These are phyloP conservation scores for Cryptoleucopteryx plumbea DNA, from an alignment of 2,113 vertebrate genomes.

Conservation along the genomic window DNA sequence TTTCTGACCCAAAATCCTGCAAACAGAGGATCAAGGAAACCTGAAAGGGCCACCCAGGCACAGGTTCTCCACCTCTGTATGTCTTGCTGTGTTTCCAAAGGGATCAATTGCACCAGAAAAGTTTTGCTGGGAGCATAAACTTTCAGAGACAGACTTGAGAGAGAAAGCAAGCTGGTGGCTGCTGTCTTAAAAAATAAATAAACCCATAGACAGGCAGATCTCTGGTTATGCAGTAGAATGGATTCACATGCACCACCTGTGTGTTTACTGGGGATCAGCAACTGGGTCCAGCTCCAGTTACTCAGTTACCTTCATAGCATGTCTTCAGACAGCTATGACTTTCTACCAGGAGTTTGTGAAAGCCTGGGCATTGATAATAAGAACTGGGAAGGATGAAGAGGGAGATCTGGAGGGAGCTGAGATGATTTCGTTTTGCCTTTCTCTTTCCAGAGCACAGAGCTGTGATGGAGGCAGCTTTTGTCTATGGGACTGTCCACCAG, in stretches of 20 bases:
- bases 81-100: not conserved
- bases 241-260: not conserved
- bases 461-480: conserved; percentile 93
- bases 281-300: not conserved
- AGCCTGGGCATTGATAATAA: not conserved
- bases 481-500: conserved; percentile 86
- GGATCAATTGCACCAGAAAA: not conserved
- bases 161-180: not conserved
- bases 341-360: not conserved
- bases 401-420: not conserved
- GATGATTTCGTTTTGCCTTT: not conserved
- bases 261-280: not conserved
- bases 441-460: conserved; percentile 85
- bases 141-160: not conserved
- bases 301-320: not conserved
- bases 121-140: not conserved
- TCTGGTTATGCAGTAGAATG: not conserved
- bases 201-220: not conserved
- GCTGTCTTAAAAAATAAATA: not conserved
- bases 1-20: not conserved
- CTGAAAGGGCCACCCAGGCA: not conserved
- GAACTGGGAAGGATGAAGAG: not conserved
- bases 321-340: not conserved
- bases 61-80: not conserved
- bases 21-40: not conserved